Evolutionary conservation across 2,797 vertebrate genomes (phyloP).

Genomic region (Momotus momota): DNA sequence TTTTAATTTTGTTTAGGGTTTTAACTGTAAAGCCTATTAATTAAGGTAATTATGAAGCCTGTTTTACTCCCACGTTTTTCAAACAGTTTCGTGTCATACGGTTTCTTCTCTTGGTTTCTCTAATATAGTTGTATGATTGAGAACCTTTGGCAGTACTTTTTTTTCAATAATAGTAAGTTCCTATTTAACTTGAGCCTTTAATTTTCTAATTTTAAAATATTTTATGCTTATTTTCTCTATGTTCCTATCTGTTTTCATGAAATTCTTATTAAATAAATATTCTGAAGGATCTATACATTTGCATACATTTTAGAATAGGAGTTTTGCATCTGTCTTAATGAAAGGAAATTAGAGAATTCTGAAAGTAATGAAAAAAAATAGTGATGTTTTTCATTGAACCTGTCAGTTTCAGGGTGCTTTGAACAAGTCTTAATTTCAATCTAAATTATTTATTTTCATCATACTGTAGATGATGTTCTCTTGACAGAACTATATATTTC

Average conservation of each 20-base stretch:
- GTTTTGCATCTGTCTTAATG: background rate
- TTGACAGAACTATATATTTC: background rate
- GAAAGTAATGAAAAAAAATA: background rate
- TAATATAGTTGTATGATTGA: background rate
- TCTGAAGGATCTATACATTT: background rate
- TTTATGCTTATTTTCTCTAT: background rate
- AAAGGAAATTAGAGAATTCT: background rate
- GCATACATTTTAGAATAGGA: background rate
- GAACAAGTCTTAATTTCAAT: background rate
- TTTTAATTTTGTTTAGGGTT: background rate
- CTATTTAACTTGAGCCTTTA: background rate
- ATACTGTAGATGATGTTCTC: background rate
- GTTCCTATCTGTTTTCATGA: background rate
- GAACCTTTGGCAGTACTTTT: background rate
- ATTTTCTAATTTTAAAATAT: background rate
- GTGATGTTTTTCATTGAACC: background rate
- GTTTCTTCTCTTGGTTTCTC: background rate
- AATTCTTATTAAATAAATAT: background rate
- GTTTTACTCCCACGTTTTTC: background rate
- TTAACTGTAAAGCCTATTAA: background rate
- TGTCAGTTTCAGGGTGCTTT: background rate
- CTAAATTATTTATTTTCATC: background rate
- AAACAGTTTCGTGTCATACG: background rate
- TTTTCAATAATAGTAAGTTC: too few species aligned
- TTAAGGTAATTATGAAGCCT: background rate